phyloP scores from a whole-genome alignment of 2,888 invertebrate species.

The Kryphioiulus occultus region DNA sequence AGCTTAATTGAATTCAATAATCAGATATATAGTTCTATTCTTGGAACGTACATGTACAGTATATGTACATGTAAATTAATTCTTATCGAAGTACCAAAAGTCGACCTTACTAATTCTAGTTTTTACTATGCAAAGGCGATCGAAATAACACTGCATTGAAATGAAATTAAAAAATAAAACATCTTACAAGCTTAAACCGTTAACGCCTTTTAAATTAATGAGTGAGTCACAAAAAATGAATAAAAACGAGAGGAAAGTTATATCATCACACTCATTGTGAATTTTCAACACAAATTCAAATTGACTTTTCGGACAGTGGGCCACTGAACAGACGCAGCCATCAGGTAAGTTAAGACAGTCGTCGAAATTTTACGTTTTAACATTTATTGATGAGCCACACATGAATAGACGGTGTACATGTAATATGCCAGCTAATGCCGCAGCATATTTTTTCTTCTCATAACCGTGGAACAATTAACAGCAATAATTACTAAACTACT shows the following conservation, averaged over 20 bases:
- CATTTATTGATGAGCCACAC: too few species aligned
- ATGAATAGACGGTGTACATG: too few species aligned
- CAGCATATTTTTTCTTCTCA: background rate
- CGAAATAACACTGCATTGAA: background rate
- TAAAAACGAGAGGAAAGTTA: background rate
- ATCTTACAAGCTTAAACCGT: background rate
- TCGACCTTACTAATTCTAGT: background rate
- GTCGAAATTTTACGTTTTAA: too few species aligned
- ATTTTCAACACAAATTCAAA: background rate
- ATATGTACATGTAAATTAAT: background rate
- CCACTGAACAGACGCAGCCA: background rate
- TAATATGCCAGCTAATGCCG: background rate
- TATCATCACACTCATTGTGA: background rate
- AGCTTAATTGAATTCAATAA: background rate
- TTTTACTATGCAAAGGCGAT: background rate
- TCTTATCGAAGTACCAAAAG: background rate
- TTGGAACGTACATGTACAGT: too few species aligned
- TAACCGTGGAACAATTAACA: background rate
- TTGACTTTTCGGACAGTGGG: too few species aligned
- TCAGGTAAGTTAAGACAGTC: background rate
- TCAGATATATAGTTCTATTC: background rate
- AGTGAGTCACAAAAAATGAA: background rate
- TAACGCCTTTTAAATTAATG: background rate
- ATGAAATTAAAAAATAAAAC: background rate
- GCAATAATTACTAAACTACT: conserved; percentile 13